phyloP scores from a whole-genome alignment of 2,113 vertebrate species.

The Heloderma charlesbogerti region DNA sequence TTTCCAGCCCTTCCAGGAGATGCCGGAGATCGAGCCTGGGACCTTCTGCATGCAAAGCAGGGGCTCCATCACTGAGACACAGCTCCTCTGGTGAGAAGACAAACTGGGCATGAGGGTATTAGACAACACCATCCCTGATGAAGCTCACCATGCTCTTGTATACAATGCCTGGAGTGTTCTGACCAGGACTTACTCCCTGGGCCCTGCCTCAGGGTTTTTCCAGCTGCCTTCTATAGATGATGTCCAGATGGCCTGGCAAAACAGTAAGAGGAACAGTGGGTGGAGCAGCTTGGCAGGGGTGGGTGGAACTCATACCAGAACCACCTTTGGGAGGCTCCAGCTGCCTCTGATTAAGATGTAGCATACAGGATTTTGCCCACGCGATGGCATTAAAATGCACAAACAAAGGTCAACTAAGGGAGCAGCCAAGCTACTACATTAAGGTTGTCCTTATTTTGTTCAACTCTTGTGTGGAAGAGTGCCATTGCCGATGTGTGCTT shows the following conservation, averaged over 20 bases:
- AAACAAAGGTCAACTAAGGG: background rate
- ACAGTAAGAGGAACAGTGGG: too few species aligned
- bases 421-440: background rate
- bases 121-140: too few species aligned
- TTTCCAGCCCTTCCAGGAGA: too few species aligned
- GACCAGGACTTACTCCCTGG: background rate
- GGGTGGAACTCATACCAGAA: too few species aligned
- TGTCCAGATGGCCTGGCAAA: background rate
- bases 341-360: background rate
- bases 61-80: too few species aligned
- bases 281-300: background rate
- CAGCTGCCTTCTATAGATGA: background rate
- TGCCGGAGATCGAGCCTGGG: too few species aligned
- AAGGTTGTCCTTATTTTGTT: background rate
- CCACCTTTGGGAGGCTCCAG: background rate
- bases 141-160: too few species aligned
- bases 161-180: background rate
- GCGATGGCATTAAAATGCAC: background rate
- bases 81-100: too few species aligned
- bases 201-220: background rate
- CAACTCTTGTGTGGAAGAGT: background rate
- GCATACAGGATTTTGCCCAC: background rate
- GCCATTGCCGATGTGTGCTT: background rate
- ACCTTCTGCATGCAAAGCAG: too few species aligned
- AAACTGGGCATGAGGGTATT: too few species aligned